A percentile compares a stretch with the other conserved stretches of the same genome.
phyloP scores from a whole-genome alignment of 2,113 vertebrate species.

The Grus americana region DNA sequence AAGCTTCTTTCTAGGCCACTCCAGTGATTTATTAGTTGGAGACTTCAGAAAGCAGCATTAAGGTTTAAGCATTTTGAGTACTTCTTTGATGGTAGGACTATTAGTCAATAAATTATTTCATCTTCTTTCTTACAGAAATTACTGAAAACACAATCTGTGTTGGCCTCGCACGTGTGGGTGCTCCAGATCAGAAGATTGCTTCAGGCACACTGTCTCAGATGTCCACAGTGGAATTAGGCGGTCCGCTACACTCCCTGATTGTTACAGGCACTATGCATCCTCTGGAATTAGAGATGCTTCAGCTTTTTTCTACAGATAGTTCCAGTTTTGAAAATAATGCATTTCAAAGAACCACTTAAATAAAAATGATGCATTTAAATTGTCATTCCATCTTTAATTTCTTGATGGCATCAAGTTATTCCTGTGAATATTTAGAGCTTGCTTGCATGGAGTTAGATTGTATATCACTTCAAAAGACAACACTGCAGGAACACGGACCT shows the following conservation, averaged over 20 bases:
- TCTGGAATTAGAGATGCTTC: slow-evolving; percentile 92
- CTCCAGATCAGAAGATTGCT: slow-evolving; percentile 83
- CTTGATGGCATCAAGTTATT: neutral
- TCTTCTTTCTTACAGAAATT: slow-evolving; percentile 59
- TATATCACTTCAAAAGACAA: neutral
- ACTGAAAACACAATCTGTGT: slow-evolving; percentile 81
- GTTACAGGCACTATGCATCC: slow-evolving; percentile 89
- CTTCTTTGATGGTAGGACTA: neutral
- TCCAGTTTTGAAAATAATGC: slow-evolving; percentile 48
- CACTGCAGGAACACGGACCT: neutral
- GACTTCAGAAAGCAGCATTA: neutral
- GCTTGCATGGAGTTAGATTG: neutral
- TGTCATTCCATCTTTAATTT: neutral
- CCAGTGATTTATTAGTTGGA: neutral
- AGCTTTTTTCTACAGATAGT: slow-evolving; percentile 78
- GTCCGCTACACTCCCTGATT: slow-evolving; percentile 89
- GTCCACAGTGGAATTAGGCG: slow-evolving; percentile 83
- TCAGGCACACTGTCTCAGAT: slow-evolving; percentile 83
- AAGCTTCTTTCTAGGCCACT: neutral
- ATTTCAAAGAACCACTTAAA: slow-evolving; percentile 37
- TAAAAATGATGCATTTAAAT: neutral
- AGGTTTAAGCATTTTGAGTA: neutral
- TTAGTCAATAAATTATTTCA: neutral
- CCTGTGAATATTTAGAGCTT: neutral
- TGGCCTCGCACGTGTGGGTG: slow-evolving; percentile 87